Evolutionary conservation across 1,140 invertebrate genomes (phyloP).

Genomic region (Armadillidium nasatum): DNA sequence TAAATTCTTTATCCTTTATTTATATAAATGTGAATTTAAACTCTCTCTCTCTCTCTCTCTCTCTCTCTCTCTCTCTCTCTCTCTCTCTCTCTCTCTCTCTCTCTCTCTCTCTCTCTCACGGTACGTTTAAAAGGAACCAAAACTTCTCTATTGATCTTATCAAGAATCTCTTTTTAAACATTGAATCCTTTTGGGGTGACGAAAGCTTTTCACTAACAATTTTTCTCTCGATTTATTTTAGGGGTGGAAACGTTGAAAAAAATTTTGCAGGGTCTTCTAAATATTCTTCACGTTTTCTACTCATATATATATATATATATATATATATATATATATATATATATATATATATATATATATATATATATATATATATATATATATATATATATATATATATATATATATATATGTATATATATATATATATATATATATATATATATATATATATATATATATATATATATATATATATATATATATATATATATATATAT

Average conservation of each 20-base stretch:
- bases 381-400: conserved; percentile 11
- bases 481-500: conserved; percentile 11
- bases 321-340: no score
- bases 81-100: background rate
- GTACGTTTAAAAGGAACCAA: background rate
- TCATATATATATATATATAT: no score
- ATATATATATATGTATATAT: conserved; percentile 9
- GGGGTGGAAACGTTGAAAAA: no score
- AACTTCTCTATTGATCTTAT: background rate
- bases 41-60: background rate
- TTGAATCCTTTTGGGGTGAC: background rate
- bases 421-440: conserved; percentile 6
- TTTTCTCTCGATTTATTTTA: no score
- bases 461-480: conserved; percentile 15
- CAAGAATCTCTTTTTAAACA: background rate
- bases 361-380: background rate
- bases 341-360: background rate
- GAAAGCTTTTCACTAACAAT: background rate
- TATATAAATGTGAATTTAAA: background rate
- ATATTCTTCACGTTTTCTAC: background rate
- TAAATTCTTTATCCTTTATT: background rate
- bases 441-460: background rate
- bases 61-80: background rate
- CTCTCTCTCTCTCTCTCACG: no score
- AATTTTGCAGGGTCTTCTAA: background rate